Base-by-base conservation (phyloP, 2,888 invertebrate species). In the Ochlodes sylvanus region DNA sequence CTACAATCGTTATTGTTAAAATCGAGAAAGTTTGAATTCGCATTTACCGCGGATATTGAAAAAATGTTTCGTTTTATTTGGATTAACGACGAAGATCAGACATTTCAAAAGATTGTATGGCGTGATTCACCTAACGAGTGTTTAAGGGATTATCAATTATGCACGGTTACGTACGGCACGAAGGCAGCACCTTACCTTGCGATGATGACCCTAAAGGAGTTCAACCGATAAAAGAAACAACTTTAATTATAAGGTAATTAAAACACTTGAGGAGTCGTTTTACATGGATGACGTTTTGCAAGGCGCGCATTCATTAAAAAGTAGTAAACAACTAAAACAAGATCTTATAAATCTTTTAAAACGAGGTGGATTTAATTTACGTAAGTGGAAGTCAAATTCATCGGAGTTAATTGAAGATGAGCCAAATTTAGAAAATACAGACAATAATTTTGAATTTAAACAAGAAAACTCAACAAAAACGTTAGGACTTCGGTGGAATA, bases 1-100 rank as follows among this genome's bases (percentile, higher is more conserved):
- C 70, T 75, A 12, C 64, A 66, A 32, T 32, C 32, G 0, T 55
- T 75, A 0, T 56, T 74, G 3, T 2, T 74, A 7, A 71, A 70
- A 32, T 75, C 72, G 75, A 58, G 75, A 21, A 47, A 67, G 1
- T 72, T 73, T 32, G 57, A 68, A 47, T 74, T 71, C 7, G 75
- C 61, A 0, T 69, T 68, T 6, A 74, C 73, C 0, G 75, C 75
- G 0, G 76, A 76, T 38, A 71, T 76, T 0, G 74, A 73, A 41
- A 76, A 75, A 57, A 74, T 74, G 73, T 76, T 70, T 61, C 47
- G 74, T 1, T 68, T 69, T 10, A 73, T 77, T 10, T 63, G 61
- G 38, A 19, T 72, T 0, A n/a, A 64, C 32, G 57, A 68, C 41
- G 41, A 68, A 0, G 73, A 76, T 60, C 74, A 72, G 54, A 14